Evolutionary conservation across 2,888 invertebrate species (phyloP).

Genomic region (Cheiracanthium punctorium): DNA sequence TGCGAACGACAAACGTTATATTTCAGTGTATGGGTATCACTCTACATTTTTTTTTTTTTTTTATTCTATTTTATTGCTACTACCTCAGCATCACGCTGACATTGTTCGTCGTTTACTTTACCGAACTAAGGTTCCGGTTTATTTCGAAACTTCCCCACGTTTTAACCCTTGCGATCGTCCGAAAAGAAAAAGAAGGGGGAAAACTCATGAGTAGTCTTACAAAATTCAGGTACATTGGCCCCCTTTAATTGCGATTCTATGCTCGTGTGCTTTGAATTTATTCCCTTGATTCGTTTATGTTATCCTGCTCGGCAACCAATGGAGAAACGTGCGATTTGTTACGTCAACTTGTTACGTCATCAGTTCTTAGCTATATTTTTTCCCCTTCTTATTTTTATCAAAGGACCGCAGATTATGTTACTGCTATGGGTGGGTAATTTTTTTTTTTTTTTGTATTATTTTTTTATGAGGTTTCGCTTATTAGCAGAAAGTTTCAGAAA

Average conservation of each 20-base stretch:
- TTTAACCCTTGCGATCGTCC: slow-evolving; percentile 9
- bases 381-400: slow-evolving; percentile 13
- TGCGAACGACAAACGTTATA: too few species aligned
- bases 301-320: slow-evolving; percentile 36
- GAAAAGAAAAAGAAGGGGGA: background rate
- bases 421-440: slow-evolving; percentile 27
- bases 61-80: background rate
- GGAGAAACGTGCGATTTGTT: background rate
- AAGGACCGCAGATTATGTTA: slow-evolving; percentile 55
- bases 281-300: background rate
- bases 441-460: slow-evolving; percentile 17
- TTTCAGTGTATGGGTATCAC: too few species aligned
- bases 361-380: slow-evolving; percentile 45
- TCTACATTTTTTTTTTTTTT: too few species aligned
- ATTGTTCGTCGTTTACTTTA: slow-evolving; percentile 13
- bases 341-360: slow-evolving; percentile 38
- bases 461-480: slow-evolving; percentile 45
- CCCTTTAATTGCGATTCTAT: slow-evolving; percentile 6
- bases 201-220: background rate
- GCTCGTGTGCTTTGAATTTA: slow-evolving; percentile 27
- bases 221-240: slow-evolving; percentile 28
- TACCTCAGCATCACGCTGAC: slow-evolving; percentile 30
- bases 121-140: background rate
- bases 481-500: slow-evolving; percentile 50
- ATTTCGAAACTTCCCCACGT: background rate